Evolutionary conservation across 2,888 invertebrate species (phyloP), one percentile per base, ranked within the genome.

Genomic region (Horisme vitalbata): DNA sequence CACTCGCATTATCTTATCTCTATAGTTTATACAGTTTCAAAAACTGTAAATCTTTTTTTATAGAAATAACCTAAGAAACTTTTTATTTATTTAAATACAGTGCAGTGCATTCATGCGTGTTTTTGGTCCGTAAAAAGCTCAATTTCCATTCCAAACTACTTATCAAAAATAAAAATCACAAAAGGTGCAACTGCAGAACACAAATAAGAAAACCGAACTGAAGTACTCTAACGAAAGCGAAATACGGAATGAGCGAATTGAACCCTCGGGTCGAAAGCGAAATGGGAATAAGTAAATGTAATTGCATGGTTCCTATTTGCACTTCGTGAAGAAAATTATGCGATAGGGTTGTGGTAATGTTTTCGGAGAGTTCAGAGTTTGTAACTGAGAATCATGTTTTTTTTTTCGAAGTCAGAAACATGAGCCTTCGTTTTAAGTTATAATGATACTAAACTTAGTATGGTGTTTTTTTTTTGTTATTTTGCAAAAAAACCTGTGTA

Each of bases 301-400:
- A 41, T 37, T 41, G 45, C 38, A 28, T 33, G 33, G 34, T 20
- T 15, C 26, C 23, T 41, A 34, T 48, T 38, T 38, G 34, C 34
- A 32, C 34, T 23, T 14, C 10, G 30, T 24, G 10, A 9, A 21
- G 36, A 14, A 34, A 47, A 38, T 30, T 37, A 23, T 20, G 3
- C 8, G 11, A 20, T 41, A 43, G 43, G 7, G 41, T 28, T 34
- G 43, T 21, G 33, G 11, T 18, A 15, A 4, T 11, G 14, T n/a
- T 10, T n/a, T 30, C 27, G 26, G 34, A 34, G 1, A 18, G n/a
- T n/a, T n/a, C n/a, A 1, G 18, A 18, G 6, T 2, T 18, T 18
- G 18, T 18, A 6, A 18, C n/a, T n/a, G n/a, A n/a, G n/a, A 2
- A 23, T 23, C n/a, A 23, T 23, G 23, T n/a, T 7, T 8, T 23